phyloP scores from a whole-genome alignment of 1,140 invertebrate species.

The Drosophila truncata region DNA sequence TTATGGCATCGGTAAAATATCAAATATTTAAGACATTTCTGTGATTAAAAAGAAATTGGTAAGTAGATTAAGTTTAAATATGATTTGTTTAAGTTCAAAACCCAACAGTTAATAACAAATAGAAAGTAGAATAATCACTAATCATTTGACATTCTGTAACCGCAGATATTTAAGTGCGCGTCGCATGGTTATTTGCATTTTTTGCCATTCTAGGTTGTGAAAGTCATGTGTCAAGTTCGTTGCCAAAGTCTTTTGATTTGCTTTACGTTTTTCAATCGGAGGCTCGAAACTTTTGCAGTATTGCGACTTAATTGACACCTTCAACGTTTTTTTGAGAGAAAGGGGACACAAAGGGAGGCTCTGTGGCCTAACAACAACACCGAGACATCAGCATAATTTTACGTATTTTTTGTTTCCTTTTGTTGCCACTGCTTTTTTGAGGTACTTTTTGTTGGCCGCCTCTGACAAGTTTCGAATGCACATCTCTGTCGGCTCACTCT shows the following conservation, averaged over 20 bases:
- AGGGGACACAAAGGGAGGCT: slow-evolving; percentile 51
- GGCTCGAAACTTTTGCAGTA: slow-evolving; percentile 45
- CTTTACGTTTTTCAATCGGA: not conserved
- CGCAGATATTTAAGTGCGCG: slow-evolving; percentile 1
- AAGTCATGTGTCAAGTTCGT: slow-evolving; percentile 72
- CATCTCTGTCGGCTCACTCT: slow-evolving; percentile 44
- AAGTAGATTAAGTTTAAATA: not conserved
- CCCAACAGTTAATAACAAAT: too few species aligned
- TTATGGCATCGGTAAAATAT: not conserved
- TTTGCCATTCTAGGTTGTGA: slow-evolving; percentile 63
- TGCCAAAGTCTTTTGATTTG: slow-evolving; percentile 76
- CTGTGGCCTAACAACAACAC: slow-evolving; percentile 29
- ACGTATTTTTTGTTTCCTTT: slow-evolving; percentile 29
- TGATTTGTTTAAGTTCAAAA: not conserved
- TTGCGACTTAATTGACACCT: slow-evolving; percentile 77
- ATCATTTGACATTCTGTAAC: slow-evolving; percentile 25
- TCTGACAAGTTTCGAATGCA: slow-evolving; percentile 67
- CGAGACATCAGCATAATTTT: slow-evolving; percentile 51
- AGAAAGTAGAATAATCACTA: slow-evolving; percentile 26
- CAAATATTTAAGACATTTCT: too few species aligned
- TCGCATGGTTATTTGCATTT: slow-evolving; percentile 28
- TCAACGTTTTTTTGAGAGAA: slow-evolving; percentile 19
- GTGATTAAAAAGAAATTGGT: too few species aligned
- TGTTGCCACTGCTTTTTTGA: slow-evolving; percentile 48
- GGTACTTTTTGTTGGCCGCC: slow-evolving; percentile 50